Base-by-base conservation (phyloP, 2,888 invertebrate genomes). In the Andrena praecox region DNA sequence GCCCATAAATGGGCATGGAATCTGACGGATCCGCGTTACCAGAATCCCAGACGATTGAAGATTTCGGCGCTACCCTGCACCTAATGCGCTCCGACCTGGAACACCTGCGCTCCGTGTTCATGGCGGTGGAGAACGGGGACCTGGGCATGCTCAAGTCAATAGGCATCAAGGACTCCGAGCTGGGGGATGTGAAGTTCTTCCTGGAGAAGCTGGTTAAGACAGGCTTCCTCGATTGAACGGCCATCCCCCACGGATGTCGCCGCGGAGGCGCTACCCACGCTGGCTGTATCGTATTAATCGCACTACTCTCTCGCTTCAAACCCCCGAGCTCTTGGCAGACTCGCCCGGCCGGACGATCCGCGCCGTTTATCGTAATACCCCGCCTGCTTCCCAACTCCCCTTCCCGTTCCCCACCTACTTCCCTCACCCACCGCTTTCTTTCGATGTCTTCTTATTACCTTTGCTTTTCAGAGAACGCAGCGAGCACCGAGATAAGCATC, bases 31-130 rank as follows among this genome's bases (percentile, higher is more conserved):
- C 48, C 78, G 29, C 35, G 48, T 74, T 93, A 91, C 86, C 96
- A 97, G 98, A 98, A 95, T 98, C 98, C 29, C 98, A 98, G 95
- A 98, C 98, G 42, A 98, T 98, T 93, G 98, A 98, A 94, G 98
- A 98, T 94, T 98, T 98, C 93, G 98, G 97, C 52, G 97, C 97
- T n/a, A 97, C 97, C 24, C 94, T 98, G 62, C 97, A 97, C 92
- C 94, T 98, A 93, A 97, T 96, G 97, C 95, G 98, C 87, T 97
- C 98, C 6, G 98, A 98, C 93, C 94, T 98, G 93, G 98, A 98
- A 93, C 98, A 98, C 93, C 95, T 99, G 83, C 97, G 98, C 94
- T 98, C 98, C 1, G 98, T 99, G 42, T 98, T 99, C 94, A 98
- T 98, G 97, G 98, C 98, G 10, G 98, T 98, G 48, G 98, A 98